Conservation (phyloP, 1,140 invertebrate species). For the Leptonema lineaticorne region DNA sequence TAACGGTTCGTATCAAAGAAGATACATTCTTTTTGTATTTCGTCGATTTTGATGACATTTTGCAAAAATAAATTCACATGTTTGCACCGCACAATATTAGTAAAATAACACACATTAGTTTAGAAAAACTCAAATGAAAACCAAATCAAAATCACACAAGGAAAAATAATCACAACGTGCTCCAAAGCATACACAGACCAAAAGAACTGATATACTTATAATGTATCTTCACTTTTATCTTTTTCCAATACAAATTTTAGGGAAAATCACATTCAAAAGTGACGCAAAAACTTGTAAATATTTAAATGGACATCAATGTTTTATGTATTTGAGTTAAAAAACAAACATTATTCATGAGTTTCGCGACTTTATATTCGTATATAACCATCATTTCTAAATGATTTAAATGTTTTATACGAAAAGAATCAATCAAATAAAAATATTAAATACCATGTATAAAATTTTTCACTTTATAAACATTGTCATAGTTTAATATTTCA, state of each 20-base stretch:
- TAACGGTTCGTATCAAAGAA: conserved; percentile 9
- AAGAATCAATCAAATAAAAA: too few species aligned
- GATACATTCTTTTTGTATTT: not conserved
- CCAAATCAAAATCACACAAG: not conserved
- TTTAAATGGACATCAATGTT: conserved; percentile 32
- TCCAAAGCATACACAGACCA: not conserved
- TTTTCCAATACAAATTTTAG: too few species aligned
- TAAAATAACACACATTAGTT: not conserved
- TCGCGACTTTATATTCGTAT: too few species aligned
- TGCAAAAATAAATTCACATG: not conserved
- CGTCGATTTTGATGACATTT: not conserved
- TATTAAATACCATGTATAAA: too few species aligned
- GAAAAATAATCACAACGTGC: not conserved
- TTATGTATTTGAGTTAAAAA: conserved; percentile 34
- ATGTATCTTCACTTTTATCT: too few species aligned
- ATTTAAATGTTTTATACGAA: too few species aligned
- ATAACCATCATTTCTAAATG: too few species aligned
- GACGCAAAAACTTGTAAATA: conserved; percentile 21
- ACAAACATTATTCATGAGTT: not conserved
- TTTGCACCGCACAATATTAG: not conserved
- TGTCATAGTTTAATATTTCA: too few species aligned
- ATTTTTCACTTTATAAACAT: too few species aligned
- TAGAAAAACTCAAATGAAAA: not conserved
- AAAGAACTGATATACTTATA: too few species aligned
- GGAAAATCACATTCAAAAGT: not conserved